Percentiles rank a stretch among this genome's conserved stretches.
Evolutionary conservation across 2,888 invertebrate species (phyloP).

Genomic region (Pasiphila rectangulata): DNA sequence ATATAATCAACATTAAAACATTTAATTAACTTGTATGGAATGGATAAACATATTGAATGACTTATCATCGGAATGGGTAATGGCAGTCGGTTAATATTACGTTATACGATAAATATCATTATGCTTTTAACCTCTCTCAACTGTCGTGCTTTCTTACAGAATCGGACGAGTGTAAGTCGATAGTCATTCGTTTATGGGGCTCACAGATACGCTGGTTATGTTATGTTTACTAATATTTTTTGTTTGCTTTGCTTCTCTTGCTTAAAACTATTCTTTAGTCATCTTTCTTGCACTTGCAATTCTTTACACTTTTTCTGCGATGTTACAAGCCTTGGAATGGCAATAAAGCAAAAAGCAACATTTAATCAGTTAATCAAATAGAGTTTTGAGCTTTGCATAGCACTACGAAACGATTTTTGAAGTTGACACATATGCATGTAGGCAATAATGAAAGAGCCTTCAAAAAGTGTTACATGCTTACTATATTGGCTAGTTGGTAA

Average conservation of each 20-base stretch:
- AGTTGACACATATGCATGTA: conserved; percentile 6
- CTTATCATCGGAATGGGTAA: conserved; percentile 13
- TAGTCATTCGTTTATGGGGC: conserved; percentile 61
- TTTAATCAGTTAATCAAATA: conserved; percentile 1
- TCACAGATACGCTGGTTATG: conserved; percentile 58
- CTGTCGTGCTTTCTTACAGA: conserved; percentile 79
- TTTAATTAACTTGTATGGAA: not conserved
- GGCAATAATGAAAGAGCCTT: conserved; percentile 15
- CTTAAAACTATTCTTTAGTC: conserved; percentile 13
- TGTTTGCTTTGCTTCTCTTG: conserved; percentile 29
- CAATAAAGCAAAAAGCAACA: conserved; percentile 13
- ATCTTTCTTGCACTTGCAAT: conserved; percentile 18
- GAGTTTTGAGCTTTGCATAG: conserved; percentile 16
- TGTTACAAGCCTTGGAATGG: conserved; percentile 29
- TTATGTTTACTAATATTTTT: conserved; percentile 56
- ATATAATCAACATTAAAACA: not conserved
- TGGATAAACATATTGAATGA: conserved; percentile 6
- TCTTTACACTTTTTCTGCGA: conserved; percentile 14
- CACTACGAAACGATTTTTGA: conserved; percentile 29
- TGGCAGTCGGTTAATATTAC: conserved; percentile 5
- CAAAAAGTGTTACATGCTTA: conserved; percentile 38
- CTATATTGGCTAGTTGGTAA: conserved; percentile 26
- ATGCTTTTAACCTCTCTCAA: conserved; percentile 67
- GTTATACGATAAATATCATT: conserved; percentile 19
- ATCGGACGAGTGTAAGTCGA: conserved; percentile 78